A percentile compares a stretch with the other conserved stretches of the same genome.
Evolutionary conservation across 2,797 vertebrate species (phyloP).

Genomic region (Channallabes apus): DNA sequence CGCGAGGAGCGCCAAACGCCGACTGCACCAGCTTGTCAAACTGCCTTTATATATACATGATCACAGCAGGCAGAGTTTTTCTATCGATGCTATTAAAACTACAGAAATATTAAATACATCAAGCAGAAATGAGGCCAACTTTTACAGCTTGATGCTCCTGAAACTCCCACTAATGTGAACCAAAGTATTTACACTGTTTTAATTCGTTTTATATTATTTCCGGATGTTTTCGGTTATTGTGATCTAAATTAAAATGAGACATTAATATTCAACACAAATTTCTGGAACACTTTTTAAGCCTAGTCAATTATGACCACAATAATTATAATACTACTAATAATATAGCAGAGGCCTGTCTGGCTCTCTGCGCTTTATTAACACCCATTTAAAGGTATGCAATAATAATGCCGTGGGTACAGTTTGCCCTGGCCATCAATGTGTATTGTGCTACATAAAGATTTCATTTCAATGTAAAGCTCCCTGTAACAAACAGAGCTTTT

Average conservation of each 20-base stretch:
- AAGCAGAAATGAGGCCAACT: not conserved
- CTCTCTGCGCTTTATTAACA: not conserved
- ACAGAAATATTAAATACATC: slow-evolving; percentile 14
- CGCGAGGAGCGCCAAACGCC: not conserved
- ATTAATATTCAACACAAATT: not conserved
- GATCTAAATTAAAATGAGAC: not conserved
- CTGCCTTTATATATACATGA: slow-evolving; percentile 7
- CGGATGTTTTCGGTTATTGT: not conserved
- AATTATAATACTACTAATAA: not conserved
- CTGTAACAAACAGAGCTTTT: not conserved
- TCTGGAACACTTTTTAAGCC: not conserved
- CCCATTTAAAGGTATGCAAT: not conserved
- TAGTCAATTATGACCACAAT: not conserved
- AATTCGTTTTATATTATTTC: not conserved
- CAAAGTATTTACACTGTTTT: too few species aligned
- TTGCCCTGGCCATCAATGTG: not conserved
- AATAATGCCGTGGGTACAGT: not conserved
- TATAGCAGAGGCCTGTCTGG: not conserved
- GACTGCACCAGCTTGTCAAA: not conserved
- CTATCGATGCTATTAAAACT: slow-evolving; percentile 9
- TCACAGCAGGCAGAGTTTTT: slow-evolving; percentile 12
- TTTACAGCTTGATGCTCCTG: not conserved
- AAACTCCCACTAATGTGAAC: not conserved
- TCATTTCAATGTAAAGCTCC: not conserved
- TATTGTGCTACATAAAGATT: not conserved